Evolutionary conservation across 2,888 invertebrate species (phyloP).

Genomic region (Drosophila mayaguana): DNA sequence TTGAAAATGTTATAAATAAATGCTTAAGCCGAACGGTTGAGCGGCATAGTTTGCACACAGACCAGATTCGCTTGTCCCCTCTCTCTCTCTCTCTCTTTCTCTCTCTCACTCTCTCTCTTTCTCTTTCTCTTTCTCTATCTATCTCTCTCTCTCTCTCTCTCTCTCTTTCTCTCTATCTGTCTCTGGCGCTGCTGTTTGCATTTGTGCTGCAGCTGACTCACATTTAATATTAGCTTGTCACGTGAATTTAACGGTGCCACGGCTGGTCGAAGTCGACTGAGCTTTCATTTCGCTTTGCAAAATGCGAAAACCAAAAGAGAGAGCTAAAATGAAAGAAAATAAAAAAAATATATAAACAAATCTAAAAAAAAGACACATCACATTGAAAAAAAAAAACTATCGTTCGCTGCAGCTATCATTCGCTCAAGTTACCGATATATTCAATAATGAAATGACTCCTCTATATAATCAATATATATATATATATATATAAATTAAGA

Average conservation of each 20-base stretch:
- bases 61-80: no score
- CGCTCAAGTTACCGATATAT: no score
- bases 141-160: not conserved
- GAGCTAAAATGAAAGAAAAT: slow-evolving; percentile 1
- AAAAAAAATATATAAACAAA: slow-evolving; percentile 1
- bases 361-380: not conserved
- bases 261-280: slow-evolving; percentile 41
- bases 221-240: slow-evolving; percentile 79
- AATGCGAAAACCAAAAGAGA: slow-evolving; percentile 42
- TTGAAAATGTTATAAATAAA: slow-evolving; percentile 7
- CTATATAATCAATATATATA: no score
- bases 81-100: not conserved
- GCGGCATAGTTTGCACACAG: slow-evolving; percentile 6
- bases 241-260: slow-evolving; percentile 77
- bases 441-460: no score
- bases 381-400: no score
- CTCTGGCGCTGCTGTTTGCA: not conserved
- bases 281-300: slow-evolving; percentile 44
- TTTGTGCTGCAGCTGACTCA: slow-evolving; percentile 63
- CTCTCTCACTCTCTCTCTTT: not conserved
- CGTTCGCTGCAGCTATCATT: no score
- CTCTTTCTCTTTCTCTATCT: not conserved
- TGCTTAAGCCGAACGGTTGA: slow-evolving; percentile 12
- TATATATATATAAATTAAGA: no score
- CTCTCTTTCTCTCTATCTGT: not conserved